These are phyloP conservation scores for Pseudomyrmex flavicornis DNA, from an alignment of 1,140 invertebrate species.

Conservation along the genomic window DNA sequence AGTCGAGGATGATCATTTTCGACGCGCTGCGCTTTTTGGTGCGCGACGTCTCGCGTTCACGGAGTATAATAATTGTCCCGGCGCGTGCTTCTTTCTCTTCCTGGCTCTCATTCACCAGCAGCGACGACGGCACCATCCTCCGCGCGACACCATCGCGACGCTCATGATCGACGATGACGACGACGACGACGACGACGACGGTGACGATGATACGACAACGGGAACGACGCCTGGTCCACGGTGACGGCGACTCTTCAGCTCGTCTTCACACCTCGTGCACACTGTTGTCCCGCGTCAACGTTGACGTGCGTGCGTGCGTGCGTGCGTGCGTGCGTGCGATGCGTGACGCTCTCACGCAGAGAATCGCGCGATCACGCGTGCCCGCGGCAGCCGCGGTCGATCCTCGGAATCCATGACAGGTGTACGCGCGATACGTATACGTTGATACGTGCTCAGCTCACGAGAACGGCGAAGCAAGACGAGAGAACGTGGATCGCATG, in stretches of 20 bases:
- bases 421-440: slow-evolving; percentile 49
- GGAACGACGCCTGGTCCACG: not conserved
- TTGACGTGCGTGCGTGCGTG: slow-evolving; percentile 7
- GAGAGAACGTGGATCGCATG: slow-evolving; percentile 68
- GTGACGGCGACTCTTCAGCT: not conserved
- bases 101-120: slow-evolving; percentile 32
- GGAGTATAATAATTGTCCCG: not conserved
- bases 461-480: not conserved
- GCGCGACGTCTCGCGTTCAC: slow-evolving; percentile 32
- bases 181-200: slow-evolving; percentile 8
- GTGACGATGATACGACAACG: not conserved
- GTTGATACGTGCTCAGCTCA: slow-evolving; percentile 27
- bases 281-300: slow-evolving; percentile 8
- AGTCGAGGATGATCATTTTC: slow-evolving; percentile 76
- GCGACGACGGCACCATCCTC: slow-evolving; percentile 31
- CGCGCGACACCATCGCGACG: slow-evolving; percentile 36
- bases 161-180: slow-evolving; percentile 41
- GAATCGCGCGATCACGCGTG: slow-evolving; percentile 77
- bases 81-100: not conserved
- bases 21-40: slow-evolving; percentile 52
- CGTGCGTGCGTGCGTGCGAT: slow-evolving; percentile 25
- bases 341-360: slow-evolving; percentile 72
- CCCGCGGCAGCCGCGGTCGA: slow-evolving; percentile 78
- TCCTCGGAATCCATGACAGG: slow-evolving; percentile 83
- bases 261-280: not conserved